Percentiles rank a stretch among this genome's conserved stretches.
These are phyloP conservation scores for Ceratothoa steindachneri DNA, from an alignment of 2,888 invertebrate species.

Conservation along the genomic window DNA sequence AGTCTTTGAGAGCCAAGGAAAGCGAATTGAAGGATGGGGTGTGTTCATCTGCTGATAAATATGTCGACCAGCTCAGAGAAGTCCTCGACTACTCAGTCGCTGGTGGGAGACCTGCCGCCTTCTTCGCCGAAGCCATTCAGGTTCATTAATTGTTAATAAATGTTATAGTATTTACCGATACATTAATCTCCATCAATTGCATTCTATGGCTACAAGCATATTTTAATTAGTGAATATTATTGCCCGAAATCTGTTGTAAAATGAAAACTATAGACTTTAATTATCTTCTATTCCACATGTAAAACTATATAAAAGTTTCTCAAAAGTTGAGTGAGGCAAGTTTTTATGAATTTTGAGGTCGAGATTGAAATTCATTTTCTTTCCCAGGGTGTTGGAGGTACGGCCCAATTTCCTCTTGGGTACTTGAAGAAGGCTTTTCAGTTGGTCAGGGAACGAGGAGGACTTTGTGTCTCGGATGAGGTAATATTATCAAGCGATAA, in stretches of 20 bases:
- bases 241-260: conserved; percentile 12
- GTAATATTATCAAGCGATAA: no score
- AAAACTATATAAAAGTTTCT: no score
- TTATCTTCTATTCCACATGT: no score
- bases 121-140: conserved; percentile 93
- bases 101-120: conserved; percentile 67
- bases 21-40: conserved; percentile 58
- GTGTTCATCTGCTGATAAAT: conserved; percentile 72
- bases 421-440: conserved; percentile 77
- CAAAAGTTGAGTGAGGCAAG: no score
- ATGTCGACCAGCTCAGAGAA: conserved; percentile 76
- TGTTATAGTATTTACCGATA: no score
- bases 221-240: not conserved
- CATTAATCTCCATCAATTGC: no score
- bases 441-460: conserved; percentile 73
- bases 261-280: no score
- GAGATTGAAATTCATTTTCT: no score
- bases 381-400: conserved; percentile 84
- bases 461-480: conserved; percentile 87
- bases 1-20: conserved; percentile 65
- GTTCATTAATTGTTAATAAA: conserved; percentile 51
- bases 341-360: no score
- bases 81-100: conserved; percentile 73
- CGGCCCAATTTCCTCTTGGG: conserved; percentile 84
- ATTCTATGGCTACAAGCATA: conserved; percentile 12